Base-by-base conservation (phyloP, 2,797 vertebrate genomes). In the Eospalax fontanierii region DNA sequence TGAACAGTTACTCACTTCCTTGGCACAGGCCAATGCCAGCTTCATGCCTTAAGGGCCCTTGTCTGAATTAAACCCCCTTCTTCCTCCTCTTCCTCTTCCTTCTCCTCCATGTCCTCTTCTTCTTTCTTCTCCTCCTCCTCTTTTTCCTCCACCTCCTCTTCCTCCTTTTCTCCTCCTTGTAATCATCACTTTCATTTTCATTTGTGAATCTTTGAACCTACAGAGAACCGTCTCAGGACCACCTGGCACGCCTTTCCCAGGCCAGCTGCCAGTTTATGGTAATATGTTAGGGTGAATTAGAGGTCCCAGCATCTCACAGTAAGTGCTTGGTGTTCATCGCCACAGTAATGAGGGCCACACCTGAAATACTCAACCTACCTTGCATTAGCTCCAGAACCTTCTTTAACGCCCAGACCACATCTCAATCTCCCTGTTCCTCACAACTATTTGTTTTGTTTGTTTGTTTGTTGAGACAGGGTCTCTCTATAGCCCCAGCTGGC, bases 211-310 rank as follows among this genome's bases (percentile, higher is more conserved):
- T 12, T n/a, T 54, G 4, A 24, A 35, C 59, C 18, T 15, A 9
- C 6, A 4, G 33, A n/a, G 16, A 38, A n/a, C 0, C 0, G 43
- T 6, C 26, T 46, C 6, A 0, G 0, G 59, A 35, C 8, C 22
- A 5, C 0, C 15, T 9, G 14, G 0, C 1, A 4, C 15, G 15
- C 9, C 1, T 15, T 12, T 14, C 63, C 81, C 16, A 11, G 40
- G 19, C 4, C 16, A 16, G 28, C 35, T 5, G 6, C n/a, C 26
- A n/a, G 10, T 15, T 10, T 7, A 2, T 26, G 33, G 57, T 43
- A 19, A 28, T 18, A 19, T 35, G 63, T 38, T 3, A 21, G 2
- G 33, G 70, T 54, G 24, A 30, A 6, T 74, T 38, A 46, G 74
- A 18, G 12, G 4, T 7, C 9, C 0, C 19, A 57, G 19, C 15